Base-by-base conservation (phyloP, 2,797 vertebrate species). In the Leptoclinus maculatus region DNA sequence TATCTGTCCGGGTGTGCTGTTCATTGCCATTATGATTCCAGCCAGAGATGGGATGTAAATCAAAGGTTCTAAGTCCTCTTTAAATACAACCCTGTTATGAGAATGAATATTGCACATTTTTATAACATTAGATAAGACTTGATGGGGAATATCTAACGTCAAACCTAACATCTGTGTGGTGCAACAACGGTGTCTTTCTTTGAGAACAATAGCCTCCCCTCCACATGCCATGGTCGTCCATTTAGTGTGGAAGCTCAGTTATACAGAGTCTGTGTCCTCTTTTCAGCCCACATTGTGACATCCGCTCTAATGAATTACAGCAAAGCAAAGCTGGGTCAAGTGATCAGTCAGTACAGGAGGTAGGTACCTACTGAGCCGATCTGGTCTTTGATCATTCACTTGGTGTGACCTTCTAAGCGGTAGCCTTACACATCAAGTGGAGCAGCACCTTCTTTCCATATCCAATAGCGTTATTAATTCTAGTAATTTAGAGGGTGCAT, bases 351-450 rank as follows among this genome's bases (percentile, higher is more conserved):
- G 25, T 19, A 7, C 27, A 59, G 41, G 59, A 16, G 9, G 36
- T 34, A 38, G 36, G 7, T 45, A 49, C 2, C 66, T 66, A 43
- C 70, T 53, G 51, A 45, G 65, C 53, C 36, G 34, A 70, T 66
- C 56, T 72, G 43, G 68, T 65, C 41, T 59, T 53, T 45, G 65
- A 29, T 38, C 64, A 76, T 68, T 65, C 34, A 1, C 57, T 39
- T 38, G 38, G 45, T 74, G 65, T 70, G 69, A 56, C 32, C 3
- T 0, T 41, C 34, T 13, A 56, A 58, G 49, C 19, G 19, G 38
- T 14, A 29, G 38, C 19, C 56, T 63, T 27, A 34, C 19, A 39
- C 45, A 25, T 72, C 62, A 54, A 51, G 23, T 74, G 60, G 8
- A 41, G 45, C 34, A 66, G 23, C 32, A 66, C 17, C 19, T 41